These are phyloP conservation scores for Strix occidentalis DNA, from an alignment of 2,797 vertebrate genomes.

Conservation along the genomic window DNA sequence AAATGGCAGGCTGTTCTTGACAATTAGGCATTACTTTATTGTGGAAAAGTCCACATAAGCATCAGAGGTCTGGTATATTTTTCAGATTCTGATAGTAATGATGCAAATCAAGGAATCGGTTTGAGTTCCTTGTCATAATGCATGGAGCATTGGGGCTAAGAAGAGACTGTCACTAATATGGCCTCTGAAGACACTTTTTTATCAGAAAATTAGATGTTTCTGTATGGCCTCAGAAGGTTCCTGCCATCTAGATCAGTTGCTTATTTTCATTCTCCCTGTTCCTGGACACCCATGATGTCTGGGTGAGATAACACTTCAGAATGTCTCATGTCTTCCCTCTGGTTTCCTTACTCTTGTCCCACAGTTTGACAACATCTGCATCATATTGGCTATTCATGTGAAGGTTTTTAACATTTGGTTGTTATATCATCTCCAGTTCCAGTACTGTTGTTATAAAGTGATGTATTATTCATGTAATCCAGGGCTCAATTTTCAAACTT, in stretches of 20 bases:
- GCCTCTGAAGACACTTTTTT: not conserved
- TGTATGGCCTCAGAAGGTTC: not conserved
- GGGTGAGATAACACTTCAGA: not conserved
- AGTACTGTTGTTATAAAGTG: conserved; percentile 34
- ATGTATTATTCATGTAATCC: conserved; percentile 55
- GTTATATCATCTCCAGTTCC: conserved; percentile 25
- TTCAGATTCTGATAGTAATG: not conserved
- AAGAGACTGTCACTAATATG: not conserved
- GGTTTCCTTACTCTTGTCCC: not conserved
- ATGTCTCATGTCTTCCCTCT: not conserved
- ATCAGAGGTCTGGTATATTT: not conserved
- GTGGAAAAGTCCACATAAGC: not conserved
- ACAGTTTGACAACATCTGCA: not conserved
- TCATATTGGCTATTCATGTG: not conserved
- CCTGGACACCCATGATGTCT: not conserved
- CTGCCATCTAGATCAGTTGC: not conserved
- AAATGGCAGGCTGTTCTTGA: not conserved
- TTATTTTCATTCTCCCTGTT: not conserved
- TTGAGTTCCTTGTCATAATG: not conserved
- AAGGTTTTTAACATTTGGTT: conserved; percentile 18
- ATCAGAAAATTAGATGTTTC: not conserved
- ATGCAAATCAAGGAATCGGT: not conserved
- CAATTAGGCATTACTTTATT: not conserved
- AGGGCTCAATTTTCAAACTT: conserved; percentile 53
- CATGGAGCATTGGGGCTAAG: not conserved